phyloP scores from a whole-genome alignment of 2,888 invertebrate species.

The Fragum fragum region DNA sequence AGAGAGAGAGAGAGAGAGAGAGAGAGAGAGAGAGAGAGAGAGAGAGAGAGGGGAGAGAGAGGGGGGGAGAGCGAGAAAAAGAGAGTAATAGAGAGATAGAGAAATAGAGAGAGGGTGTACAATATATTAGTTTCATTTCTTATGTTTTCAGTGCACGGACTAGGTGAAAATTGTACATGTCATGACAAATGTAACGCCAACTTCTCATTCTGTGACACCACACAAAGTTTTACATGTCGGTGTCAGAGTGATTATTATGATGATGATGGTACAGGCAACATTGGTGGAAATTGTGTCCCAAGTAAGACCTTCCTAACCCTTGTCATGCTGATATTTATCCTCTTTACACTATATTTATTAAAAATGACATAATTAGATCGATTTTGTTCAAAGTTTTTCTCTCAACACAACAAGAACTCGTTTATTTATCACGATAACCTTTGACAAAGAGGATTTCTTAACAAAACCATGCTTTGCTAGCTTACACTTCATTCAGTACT shows the following conservation, averaged over 20 bases:
- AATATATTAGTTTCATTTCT: no score
- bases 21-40: conserved; percentile 16
- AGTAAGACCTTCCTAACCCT: neutral
- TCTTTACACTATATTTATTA: no score
- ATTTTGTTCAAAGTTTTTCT: no score
- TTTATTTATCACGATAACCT: no score
- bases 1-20: conserved; percentile 18
- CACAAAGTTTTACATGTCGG: neutral
- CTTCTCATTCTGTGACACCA: neutral
- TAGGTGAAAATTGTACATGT: neutral
- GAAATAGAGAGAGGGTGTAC: no score
- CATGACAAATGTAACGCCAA: neutral
- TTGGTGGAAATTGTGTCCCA: neutral
- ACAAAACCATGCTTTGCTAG: no score
- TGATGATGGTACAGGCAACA: neutral
- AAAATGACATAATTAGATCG: no score
- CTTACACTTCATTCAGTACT: no score
- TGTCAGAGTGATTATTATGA: neutral
- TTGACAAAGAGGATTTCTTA: no score
- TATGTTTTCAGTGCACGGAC: neutral
- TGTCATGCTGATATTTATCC: no score
- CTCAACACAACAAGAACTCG: no score
- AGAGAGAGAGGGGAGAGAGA: conserved; percentile 14
- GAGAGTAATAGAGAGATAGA: no score
- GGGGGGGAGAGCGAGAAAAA: conserved; percentile 7